These are phyloP conservation scores for Pachypeltis micranthus DNA, from an alignment of 1,140 invertebrate genomes.

Conservation along the genomic window DNA sequence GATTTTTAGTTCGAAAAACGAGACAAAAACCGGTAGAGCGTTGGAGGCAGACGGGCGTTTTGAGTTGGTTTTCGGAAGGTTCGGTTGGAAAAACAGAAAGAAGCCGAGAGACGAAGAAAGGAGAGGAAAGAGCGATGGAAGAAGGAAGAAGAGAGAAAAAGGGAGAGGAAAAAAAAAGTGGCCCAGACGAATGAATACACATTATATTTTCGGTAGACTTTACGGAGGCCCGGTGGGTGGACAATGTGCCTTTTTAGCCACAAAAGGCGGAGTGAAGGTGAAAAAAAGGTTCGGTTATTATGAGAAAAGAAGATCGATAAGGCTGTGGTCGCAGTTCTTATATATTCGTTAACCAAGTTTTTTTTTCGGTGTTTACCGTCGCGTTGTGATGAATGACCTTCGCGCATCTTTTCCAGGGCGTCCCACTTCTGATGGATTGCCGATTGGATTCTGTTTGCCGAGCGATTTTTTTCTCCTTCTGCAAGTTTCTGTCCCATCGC, in stretches of 20 bases:
- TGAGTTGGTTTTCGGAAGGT: neutral
- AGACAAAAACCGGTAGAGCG: neutral
- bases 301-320: constrained; percentile 6
- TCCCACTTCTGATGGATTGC: neutral
- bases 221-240: constrained; percentile 9
- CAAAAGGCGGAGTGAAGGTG: neutral
- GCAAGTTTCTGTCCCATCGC: too few relatives aligned
- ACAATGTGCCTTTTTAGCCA: constrained; percentile 7
- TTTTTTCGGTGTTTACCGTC: constrained; percentile 11
- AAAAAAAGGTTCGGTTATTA: too few relatives aligned
- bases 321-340: neutral
- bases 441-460: constrained; percentile 4
- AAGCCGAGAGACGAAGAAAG: neutral
- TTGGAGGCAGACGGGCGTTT: too few relatives aligned
- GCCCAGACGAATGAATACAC: neutral
- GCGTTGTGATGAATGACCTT: constrained; percentile 8
- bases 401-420: neutral
- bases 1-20: neutral
- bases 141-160: neutral
- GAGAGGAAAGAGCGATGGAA: neutral
- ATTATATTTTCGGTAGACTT: constrained; percentile 14
- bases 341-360: neutral
- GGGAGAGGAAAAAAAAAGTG: neutral
- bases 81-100: neutral
- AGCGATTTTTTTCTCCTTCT: neutral